Base-by-base conservation (phyloP, 2,797 vertebrate genomes). In the Phaenicophaeus curvirostris region DNA sequence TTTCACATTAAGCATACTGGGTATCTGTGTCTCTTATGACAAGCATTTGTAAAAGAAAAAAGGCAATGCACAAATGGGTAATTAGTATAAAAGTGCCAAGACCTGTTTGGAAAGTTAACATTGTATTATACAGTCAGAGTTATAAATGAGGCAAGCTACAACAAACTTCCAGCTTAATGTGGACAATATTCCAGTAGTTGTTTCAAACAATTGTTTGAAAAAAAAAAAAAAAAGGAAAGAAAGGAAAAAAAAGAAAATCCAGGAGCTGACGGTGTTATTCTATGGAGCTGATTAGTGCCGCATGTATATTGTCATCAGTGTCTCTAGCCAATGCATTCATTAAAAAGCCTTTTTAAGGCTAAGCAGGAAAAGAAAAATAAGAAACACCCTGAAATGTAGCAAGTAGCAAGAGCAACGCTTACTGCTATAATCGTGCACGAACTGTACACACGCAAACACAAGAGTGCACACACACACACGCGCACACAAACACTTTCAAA, bases 71-170 rank as follows among this genome's bases (percentile, higher is more conserved):
- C 95, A 97, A 98, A 97, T 97, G 97, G 98, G 97, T 98, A 97
- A 98, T 98, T 98, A 98, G 97, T 98, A 98, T 97, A 98, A 98
- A 98, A 98, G 98, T 99, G 98, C 98, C 98, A 98, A 98, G 98
- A 98, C 98, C 98, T 98, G 97, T 98, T 97, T 97, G 97, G 95
- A 98, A 98, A 98, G 98, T 97, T 97, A 98, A 98, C 97, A 96
- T 97, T 97, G 97, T 97, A 98, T 97, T 98, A 97, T 97, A 98
- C 98, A 98, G 98, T 97, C 98, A 98, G 96, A 97, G 96, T 98
- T 97, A 98, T 96, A 98, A 96, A 96, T 96, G 97, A 98, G 97
- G 97, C 98, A 98, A 98, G 98, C 97, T 97, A 98, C 97, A 98
- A 98, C 97, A 98, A 97, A 97, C 97, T 97, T 98, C 98, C 98